Conservation (phyloP, 2,888 invertebrate genomes). For the Apeira syringaria region DNA sequence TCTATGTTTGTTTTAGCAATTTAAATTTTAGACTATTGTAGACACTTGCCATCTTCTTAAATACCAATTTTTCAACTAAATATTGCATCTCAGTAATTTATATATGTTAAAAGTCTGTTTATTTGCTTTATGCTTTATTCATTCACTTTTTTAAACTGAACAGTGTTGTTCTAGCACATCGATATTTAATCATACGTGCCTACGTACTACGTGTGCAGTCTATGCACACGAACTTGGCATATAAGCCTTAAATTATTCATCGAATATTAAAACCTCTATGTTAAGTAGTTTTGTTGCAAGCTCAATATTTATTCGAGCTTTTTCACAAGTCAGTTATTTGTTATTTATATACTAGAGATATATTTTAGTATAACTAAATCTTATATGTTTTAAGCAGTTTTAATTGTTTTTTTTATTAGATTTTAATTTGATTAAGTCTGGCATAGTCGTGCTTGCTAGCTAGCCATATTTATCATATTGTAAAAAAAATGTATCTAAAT, state of each 20-base stretch:
- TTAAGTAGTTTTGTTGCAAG: slow-evolving; percentile 14
- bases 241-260: slow-evolving; percentile 12
- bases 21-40: not conserved
- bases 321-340: slow-evolving; percentile 24
- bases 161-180: no score
- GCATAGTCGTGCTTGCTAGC: slow-evolving; percentile 10
- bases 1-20: no score
- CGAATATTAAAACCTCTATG: slow-evolving; percentile 6
- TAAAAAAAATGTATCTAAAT: slow-evolving; percentile 16
- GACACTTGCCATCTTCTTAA: no score
- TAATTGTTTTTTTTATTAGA: slow-evolving; percentile 20
- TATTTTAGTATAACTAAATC: slow-evolving; percentile 32
- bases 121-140: no score
- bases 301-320: slow-evolving; percentile 20
- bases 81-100: no score
- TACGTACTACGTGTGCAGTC: no score
- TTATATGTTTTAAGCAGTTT: slow-evolving; percentile 26
- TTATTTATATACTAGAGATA: slow-evolving; percentile 34
- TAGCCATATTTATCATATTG: slow-evolving; percentile 22
- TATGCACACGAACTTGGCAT: not conserved
- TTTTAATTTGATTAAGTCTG: slow-evolving; percentile 18
- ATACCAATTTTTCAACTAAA: no score
- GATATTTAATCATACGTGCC: not conserved
- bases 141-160: no score
- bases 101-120: no score